Percentiles rank a stretch among this genome's conserved stretches.
Conservation (phyloP, 2,113 vertebrate genomes). For the Prionailurus bengalensis region DNA sequence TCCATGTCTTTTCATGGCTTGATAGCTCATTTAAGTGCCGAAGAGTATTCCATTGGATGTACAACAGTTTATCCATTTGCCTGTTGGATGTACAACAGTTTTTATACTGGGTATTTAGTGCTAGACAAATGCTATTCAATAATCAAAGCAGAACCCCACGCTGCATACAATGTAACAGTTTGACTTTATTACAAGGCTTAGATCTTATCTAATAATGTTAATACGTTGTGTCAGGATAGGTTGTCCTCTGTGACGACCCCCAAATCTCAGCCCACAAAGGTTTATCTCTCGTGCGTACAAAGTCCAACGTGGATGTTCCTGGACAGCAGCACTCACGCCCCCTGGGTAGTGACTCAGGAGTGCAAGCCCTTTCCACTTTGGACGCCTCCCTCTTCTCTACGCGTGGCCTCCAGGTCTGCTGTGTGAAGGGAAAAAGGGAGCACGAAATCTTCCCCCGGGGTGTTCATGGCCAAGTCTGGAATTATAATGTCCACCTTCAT, state of each 20-base stretch:
- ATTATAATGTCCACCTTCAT: neutral
- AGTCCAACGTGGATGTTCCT: neutral
- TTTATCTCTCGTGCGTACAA: neutral
- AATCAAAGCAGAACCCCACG: neutral
- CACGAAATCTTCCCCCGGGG: neutral
- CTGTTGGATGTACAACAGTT: neutral
- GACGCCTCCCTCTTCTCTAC: neutral
- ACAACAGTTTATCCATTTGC: neutral
- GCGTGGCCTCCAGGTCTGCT: neutral
- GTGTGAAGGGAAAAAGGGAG: neutral
- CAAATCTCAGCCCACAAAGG: neutral
- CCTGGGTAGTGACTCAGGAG: neutral
- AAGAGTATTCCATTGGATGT: neutral
- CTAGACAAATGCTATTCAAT: neutral
- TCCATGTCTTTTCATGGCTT: neutral
- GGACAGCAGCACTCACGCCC: rapidly evolving
- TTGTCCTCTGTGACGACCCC: neutral
- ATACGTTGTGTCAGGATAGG: neutral
- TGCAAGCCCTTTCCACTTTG: neutral
- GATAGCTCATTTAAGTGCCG: neutral
- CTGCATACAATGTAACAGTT: neutral
- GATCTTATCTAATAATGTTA: neutral
- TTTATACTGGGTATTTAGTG: neutral
- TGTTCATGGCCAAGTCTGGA: neutral
- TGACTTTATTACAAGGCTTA: constrained; percentile 1